Conservation (phyloP, 2,888 invertebrate genomes). For the Strigamia transsilvanica region DNA sequence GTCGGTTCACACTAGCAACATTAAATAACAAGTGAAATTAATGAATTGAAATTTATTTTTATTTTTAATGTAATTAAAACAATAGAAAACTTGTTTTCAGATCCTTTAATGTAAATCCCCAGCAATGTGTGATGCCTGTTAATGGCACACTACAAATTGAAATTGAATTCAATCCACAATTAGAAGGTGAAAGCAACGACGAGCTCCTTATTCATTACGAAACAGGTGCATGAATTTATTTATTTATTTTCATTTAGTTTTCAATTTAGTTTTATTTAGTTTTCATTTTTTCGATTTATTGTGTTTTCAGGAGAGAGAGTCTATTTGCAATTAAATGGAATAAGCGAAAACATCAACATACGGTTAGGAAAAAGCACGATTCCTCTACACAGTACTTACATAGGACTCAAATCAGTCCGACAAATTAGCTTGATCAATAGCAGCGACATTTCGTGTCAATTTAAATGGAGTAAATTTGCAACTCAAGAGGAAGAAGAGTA, state of each 20-base stretch:
- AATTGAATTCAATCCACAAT: constrained; percentile 27
- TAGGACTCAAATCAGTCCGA: not conserved
- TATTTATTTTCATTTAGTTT: too few relatives aligned
- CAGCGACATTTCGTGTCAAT: constrained; percentile 21
- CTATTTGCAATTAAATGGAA: constrained; percentile 1
- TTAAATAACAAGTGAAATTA: not conserved
- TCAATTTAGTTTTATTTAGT: too few relatives aligned
- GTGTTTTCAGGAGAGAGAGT: constrained; percentile 31
- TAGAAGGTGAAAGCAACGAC: not conserved
- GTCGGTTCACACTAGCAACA: constrained; percentile 65
- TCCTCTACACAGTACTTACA: constrained; percentile 8
- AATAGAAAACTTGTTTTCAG: not conserved
- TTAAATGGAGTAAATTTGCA: not conserved
- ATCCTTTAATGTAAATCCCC: not conserved
- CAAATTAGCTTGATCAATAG: constrained; percentile 13
- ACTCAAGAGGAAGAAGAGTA: not conserved
- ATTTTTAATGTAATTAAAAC: not conserved
- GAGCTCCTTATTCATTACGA: constrained; percentile 5
- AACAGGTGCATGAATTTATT: not conserved
- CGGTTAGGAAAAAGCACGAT: constrained; percentile 34
- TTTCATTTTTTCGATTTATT: not conserved
- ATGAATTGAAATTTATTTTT: not conserved
- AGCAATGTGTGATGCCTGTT: constrained; percentile 34
- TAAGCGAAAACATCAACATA: constrained; percentile 42
- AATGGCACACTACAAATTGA: constrained; percentile 38